Evolutionary conservation across 2,113 vertebrate species (phyloP).

Genomic region (Ptilonorhynchus violaceus): DNA sequence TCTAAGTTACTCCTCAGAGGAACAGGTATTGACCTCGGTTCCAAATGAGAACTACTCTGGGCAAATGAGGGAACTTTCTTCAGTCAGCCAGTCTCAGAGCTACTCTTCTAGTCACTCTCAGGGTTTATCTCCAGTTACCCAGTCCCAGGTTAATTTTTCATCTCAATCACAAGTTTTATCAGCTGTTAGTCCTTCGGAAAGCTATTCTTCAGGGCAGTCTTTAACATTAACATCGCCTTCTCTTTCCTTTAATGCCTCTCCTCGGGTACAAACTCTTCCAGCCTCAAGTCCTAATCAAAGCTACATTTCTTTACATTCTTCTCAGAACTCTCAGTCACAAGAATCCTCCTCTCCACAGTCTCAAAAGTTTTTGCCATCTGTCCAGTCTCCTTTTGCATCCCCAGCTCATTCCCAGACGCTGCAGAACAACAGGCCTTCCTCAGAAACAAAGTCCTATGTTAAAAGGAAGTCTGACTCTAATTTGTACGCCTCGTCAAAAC

Average conservation of each 20-base stretch:
- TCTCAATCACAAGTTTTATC: constrained; percentile 88
- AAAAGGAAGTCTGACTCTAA: constrained; percentile 87
- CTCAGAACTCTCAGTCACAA: constrained; percentile 80
- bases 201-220: constrained; percentile 85
- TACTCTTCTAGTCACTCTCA: constrained; percentile 91
- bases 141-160: constrained; percentile 84
- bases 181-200: constrained; percentile 87
- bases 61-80: constrained; percentile 85
- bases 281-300: constrained; percentile 82
- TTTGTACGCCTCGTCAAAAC: constrained; percentile 77
- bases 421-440: constrained; percentile 81
- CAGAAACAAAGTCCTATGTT: constrained; percentile 82
- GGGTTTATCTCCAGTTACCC: constrained; percentile 85
- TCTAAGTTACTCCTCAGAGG: constrained; percentile 84
- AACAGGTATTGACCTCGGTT: constrained; percentile 78
- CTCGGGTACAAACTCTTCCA: constrained; percentile 80
- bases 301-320: constrained; percentile 84
- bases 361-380: constrained; percentile 85
- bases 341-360: constrained; percentile 80
- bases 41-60: constrained; percentile 83
- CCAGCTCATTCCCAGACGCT: constrained; percentile 82
- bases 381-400: constrained; percentile 81
- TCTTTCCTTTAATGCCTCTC: constrained; percentile 81
- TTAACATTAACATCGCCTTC: constrained; percentile 81
- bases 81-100: constrained; percentile 85